Evolutionary conservation across 2,113 vertebrate genomes (phyloP).

Genomic region (Pseudopipra pipra): DNA sequence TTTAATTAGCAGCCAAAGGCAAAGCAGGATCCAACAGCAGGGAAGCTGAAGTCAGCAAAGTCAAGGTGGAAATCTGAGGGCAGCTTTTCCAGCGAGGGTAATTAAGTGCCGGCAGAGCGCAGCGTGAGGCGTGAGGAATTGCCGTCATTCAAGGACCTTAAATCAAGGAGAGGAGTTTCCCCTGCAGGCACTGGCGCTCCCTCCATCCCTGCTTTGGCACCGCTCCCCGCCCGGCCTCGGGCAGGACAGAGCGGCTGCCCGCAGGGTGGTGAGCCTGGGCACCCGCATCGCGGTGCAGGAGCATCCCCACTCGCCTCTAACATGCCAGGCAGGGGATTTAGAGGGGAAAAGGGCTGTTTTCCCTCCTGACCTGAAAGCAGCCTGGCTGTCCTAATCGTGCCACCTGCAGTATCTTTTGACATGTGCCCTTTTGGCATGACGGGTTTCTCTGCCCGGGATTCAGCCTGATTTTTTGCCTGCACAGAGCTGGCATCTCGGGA

Average conservation of each 20-base stretch:
- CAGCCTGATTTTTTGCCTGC: rapidly evolving
- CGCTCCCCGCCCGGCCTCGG: not conserved
- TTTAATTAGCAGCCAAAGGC: conserved; percentile 62
- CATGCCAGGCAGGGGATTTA: not conserved
- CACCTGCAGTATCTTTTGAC: rapidly evolving
- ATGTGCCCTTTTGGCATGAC: not conserved
- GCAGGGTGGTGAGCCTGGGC: not conserved
- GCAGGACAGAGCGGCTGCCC: not conserved
- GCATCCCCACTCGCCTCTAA: not conserved
- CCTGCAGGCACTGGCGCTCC: not conserved
- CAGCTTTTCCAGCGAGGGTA: conserved; percentile 10
- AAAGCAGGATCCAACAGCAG: not conserved
- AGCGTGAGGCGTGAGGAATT: conserved; percentile 1
- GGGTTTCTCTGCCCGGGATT: not conserved
- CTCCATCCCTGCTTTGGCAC: not conserved
- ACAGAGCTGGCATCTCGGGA: rapidly evolving
- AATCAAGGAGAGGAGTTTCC: conserved; percentile 8
- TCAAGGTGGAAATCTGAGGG: conserved; percentile 39
- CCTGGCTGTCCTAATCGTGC: not conserved
- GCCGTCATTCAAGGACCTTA: not conserved
- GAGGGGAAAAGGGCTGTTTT: not conserved
- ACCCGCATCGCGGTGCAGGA: rapidly evolving
- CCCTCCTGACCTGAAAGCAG: not conserved
- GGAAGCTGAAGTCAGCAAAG: conserved; percentile 66
- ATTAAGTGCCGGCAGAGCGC: conserved; percentile 20